Percentiles rank a stretch among this genome's conserved stretches.
These are phyloP conservation scores for Aplochiton taeniatus DNA, from an alignment of 2,797 vertebrate genomes.

Conservation along the genomic window DNA sequence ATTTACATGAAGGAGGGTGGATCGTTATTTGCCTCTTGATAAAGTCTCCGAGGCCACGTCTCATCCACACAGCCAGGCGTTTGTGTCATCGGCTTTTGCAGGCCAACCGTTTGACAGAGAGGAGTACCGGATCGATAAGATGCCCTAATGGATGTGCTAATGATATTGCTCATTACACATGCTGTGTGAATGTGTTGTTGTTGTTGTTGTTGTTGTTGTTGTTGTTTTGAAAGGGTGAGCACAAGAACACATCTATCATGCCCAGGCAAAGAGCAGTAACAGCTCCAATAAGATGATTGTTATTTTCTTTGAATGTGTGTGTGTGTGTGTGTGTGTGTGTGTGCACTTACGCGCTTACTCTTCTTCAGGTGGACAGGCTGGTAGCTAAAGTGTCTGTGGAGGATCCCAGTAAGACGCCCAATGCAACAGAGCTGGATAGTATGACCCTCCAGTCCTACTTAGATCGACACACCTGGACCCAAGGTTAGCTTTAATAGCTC, in stretches of 20 bases:
- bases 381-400: conserved; percentile 61
- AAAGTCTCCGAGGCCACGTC: background rate
- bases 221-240: background rate
- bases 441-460: conserved; percentile 72
- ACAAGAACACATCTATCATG: conserved; percentile 15
- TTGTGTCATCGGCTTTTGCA: conserved; percentile 5
- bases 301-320: background rate
- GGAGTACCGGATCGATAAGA: background rate
- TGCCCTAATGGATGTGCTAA: conserved; percentile 13
- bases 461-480: conserved; percentile 68
- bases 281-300: background rate
- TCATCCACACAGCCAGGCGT: background rate
- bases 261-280: background rate
- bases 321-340: background rate
- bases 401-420: conserved; percentile 63
- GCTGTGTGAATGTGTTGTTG: conserved; percentile 1
- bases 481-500: conserved; percentile 45
- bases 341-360: background rate
- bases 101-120: background rate
- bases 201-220: no score
- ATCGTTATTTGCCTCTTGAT: no score
- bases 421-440: conserved; percentile 63
- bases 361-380: conserved; percentile 65
- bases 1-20: no score
- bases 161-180: conserved; percentile 13